Conservation (phyloP, 1,140 invertebrate species). For the Drosophila azteca region DNA sequence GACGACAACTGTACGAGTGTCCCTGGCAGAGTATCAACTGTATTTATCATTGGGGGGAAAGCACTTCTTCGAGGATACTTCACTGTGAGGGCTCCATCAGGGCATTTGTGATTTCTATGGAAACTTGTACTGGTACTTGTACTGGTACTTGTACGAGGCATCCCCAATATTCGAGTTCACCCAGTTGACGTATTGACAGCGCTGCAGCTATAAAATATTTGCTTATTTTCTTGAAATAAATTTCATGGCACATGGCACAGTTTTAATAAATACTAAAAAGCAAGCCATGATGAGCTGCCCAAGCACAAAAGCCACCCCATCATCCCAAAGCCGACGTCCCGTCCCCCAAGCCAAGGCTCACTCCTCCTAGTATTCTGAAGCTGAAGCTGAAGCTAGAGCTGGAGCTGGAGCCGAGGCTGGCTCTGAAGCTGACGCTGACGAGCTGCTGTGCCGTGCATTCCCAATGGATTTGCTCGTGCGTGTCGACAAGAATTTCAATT, state of each 20-base stretch:
- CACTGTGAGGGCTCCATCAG: constrained; percentile 1
- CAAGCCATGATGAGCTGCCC: constrained; percentile 65
- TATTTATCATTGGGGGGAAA: background rate
- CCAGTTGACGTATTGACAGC: constrained; percentile 18
- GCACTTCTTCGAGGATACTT: constrained; percentile 3
- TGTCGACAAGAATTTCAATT: constrained; percentile 82
- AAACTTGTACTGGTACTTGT: background rate
- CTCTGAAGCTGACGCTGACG: constrained; percentile 40
- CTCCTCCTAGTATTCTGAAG: no score
- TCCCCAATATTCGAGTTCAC: background rate
- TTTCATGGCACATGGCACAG: constrained; percentile 53
- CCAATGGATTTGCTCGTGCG: constrained; percentile 77
- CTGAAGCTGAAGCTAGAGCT: no score
- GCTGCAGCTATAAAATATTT: constrained; percentile 58
- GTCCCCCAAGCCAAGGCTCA: constrained; percentile 1
- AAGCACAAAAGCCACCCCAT: constrained; percentile 40
- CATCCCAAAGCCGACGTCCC: constrained; percentile 38
- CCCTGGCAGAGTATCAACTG: constrained; percentile 10
- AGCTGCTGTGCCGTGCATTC: constrained; percentile 64
- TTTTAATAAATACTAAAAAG: constrained; percentile 73
- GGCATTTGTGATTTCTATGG: background rate
- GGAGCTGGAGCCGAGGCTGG: background rate
- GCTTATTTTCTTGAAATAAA: constrained; percentile 54
- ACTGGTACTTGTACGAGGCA: background rate
- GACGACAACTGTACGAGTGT: background rate